Evolutionary conservation across 2,888 invertebrate genomes (phyloP), one percentile per base, ranked within the genome.

Genomic region (Helobdella robusta): DNA sequence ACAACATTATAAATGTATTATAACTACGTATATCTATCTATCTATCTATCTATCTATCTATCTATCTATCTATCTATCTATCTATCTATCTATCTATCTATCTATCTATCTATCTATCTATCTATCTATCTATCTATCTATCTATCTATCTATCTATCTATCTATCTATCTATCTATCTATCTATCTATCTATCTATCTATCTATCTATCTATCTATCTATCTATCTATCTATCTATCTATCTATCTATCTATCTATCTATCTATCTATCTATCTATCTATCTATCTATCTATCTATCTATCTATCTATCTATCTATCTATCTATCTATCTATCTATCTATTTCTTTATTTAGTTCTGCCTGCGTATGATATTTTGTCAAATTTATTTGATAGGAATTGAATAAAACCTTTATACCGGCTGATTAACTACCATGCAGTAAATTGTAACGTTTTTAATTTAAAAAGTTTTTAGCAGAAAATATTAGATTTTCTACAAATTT

Each of bases 21-120:
- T 40, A 11, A 11, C 11, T 40, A 11, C 44, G n/a, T 40, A 11
- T 40, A 40, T 40, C 44, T 40, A 40, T 40, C 44, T 40, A 40
- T 40, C 44, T 40, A 40, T 40, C 44, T 40, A 40, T 40, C 44
- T 40, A 40, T 40, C 44, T 40, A 40, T 40, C 44, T 40, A 40
- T 40, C 44, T 40, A 40, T 40, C 44, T 40, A 40, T 40, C 44
- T 40, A 40, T 40, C 44, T 40, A 40, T 40, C 44, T 40, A 40
- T 40, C 44, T 40, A 40, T 40, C 44, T 40, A 40, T 40, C 44
- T 40, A 40, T 40, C 44, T 40, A 40, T 40, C 44, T 40, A 40
- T 40, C 44, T 40, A 40, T 40, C 44, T 40, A 40, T 40, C 44
- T 40, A 40, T 40, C 44, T 40, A 40, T 40, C 44, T 40, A 40